phyloP scores from a whole-genome alignment of 2,888 invertebrate species.

The Brenthis daphne region DNA sequence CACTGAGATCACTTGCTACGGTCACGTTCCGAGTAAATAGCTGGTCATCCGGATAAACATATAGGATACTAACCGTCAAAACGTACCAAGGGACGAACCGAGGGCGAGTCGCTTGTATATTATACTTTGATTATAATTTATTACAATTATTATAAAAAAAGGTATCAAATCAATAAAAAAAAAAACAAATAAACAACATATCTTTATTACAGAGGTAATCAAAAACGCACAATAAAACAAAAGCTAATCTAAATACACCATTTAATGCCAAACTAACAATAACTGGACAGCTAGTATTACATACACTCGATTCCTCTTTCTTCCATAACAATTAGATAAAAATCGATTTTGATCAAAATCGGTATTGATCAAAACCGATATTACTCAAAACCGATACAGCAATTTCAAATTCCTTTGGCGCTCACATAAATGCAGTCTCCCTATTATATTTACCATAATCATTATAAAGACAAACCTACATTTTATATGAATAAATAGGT shows the following conservation, averaged over 20 bases:
- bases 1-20: conserved; percentile 5
- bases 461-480: conserved; percentile 10
- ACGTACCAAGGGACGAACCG: too few relatives aligned
- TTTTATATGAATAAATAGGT: conserved; percentile 10
- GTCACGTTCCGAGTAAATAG: conserved; percentile 12
- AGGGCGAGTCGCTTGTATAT: too few relatives aligned
- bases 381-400: neutral
- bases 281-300: conserved; percentile 17
- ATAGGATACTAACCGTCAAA: too few relatives aligned
- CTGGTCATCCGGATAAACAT: too few relatives aligned
- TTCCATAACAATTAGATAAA: too few relatives aligned
- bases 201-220: conserved; percentile 18
- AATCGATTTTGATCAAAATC: neutral
- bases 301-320: conserved; percentile 7
- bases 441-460: neutral
- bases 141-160: neutral
- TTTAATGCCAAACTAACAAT: conserved; percentile 22
- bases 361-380: conserved; percentile 1
- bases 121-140: too few relatives aligned
- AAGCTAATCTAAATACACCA: conserved; percentile 30
- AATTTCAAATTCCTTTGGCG: neutral
- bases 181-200: conserved; percentile 23
- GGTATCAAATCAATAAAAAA: conserved; percentile 1
- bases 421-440: conserved; percentile 5
- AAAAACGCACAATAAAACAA: conserved; percentile 21